Conservation (phyloP, 2,888 invertebrate species). For the Galerucella pusilla region DNA sequence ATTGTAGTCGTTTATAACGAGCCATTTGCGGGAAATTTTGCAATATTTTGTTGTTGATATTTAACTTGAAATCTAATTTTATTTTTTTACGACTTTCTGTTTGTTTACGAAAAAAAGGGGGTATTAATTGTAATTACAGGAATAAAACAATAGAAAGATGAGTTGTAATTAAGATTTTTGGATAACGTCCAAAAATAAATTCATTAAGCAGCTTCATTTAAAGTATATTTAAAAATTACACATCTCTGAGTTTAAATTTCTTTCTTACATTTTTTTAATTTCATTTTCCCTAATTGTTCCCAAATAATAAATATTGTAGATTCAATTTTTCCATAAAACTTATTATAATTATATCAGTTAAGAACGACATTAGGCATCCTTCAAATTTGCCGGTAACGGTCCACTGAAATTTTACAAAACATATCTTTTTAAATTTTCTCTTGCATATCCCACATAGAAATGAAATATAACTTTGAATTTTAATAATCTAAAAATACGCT, state of each 20-base stretch:
- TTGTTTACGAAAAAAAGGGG: conserved; percentile 5
- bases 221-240: neutral
- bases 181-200: neutral
- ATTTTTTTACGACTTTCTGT: neutral
- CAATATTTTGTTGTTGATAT: conserved; percentile 17
- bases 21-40: conserved; percentile 20
- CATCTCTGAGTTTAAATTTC: neutral
- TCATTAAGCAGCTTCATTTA: neutral
- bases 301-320: neutral
- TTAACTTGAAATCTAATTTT: conserved; percentile 19
- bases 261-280: neutral
- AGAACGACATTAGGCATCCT: neutral
- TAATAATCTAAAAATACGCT: conserved; percentile 26
- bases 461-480: conserved; percentile 20
- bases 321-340: neutral
- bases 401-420: conserved; percentile 18
- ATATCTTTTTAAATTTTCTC: conserved; percentile 15
- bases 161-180: neutral
- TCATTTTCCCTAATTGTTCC: no score
- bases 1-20: conserved; percentile 27
- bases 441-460: conserved; percentile 26
- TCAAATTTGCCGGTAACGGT: conserved; percentile 6
- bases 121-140: neutral
- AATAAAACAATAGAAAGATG: neutral
- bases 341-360: no score